phyloP scores from a whole-genome alignment of 2,888 invertebrate genomes.

The Geophilus truncorum region DNA sequence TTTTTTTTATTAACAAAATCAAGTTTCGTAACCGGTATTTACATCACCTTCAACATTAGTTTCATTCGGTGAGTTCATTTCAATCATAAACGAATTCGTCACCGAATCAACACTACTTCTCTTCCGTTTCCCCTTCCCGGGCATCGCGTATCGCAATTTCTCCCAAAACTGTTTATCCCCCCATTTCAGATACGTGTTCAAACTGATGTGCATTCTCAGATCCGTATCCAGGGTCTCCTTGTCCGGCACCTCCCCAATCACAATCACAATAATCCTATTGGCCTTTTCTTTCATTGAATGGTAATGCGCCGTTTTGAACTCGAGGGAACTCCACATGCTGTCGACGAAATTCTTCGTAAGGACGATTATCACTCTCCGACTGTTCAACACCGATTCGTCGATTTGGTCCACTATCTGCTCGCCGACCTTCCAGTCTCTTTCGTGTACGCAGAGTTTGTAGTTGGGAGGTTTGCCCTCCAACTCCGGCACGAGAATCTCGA shows the following conservation, averaged over 20 bases:
- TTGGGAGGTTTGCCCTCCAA: conserved; percentile 58
- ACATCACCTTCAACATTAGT: too few relatives aligned
- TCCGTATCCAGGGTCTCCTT: conserved; percentile 60
- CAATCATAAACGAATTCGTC: too few relatives aligned
- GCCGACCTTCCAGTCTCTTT: conserved; percentile 68
- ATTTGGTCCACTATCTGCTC: conserved; percentile 68
- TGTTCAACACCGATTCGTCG: conserved; percentile 63
- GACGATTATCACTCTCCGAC: conserved; percentile 64
- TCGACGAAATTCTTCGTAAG: conserved; percentile 64
- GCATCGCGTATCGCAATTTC: conserved; percentile 67
- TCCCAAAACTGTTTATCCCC: conserved; percentile 79
- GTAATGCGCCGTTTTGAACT: conserved; percentile 67
- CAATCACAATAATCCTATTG: conserved; percentile 65
- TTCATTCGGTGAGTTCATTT: too few relatives aligned
- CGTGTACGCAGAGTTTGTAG: conserved; percentile 67
- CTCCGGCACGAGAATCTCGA: conserved; percentile 56
- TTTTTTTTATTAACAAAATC: too few relatives aligned
- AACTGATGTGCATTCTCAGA: conserved; percentile 63
- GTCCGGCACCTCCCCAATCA: conserved; percentile 64
- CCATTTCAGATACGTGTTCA: conserved; percentile 76
- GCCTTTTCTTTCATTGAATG: conserved; percentile 63
- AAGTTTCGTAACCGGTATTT: too few relatives aligned
- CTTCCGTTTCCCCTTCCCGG: conserved; percentile 54
- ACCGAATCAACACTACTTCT: not conserved
- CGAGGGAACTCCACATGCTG: conserved; percentile 69